These are phyloP conservation scores for Bovichtus diacanthus DNA, from an alignment of 2,797 vertebrate species.

Conservation along the genomic window DNA sequence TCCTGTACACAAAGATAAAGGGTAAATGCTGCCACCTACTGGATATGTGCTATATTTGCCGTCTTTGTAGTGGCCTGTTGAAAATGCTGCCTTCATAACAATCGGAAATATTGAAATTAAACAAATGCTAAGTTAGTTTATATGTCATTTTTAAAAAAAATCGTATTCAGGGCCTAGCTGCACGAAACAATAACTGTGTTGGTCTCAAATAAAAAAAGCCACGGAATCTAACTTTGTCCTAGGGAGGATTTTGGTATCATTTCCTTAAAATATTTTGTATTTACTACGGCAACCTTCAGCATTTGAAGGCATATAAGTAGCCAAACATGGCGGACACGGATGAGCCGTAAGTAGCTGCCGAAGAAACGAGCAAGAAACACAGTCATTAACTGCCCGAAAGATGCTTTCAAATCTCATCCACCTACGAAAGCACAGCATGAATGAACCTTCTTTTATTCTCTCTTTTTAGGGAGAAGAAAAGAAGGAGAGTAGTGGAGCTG, in stretches of 20 bases:
- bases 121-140: not conserved
- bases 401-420: conserved; percentile 71
- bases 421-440: conserved; percentile 82
- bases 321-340: conserved; percentile 92
- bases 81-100: conserved; percentile 37
- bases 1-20: not conserved
- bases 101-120: not conserved
- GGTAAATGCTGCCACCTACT: conserved; percentile 62
- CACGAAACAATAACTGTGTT: fast-evolving
- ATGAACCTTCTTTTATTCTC: conserved; percentile 96
- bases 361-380: conserved; percentile 65
- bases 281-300: conserved; percentile 24
- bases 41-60: conserved; percentile 21
- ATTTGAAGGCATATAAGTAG: conserved; percentile 28
- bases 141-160: not conserved
- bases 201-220: fast-evolving
- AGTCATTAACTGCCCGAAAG: conserved; percentile 59
- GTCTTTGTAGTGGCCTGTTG: conserved; percentile 34
- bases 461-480: conserved; percentile 98
- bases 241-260: not conserved
- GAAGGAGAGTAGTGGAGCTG: conserved; percentile 97
- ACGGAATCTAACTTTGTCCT: fast-evolving
- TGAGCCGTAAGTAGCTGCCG: conserved; percentile 91
- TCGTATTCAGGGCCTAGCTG: fast-evolving
- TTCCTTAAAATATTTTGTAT: fast-evolving